Conservation (phyloP, 2,888 invertebrate genomes). For the Rhagium mordax region DNA sequence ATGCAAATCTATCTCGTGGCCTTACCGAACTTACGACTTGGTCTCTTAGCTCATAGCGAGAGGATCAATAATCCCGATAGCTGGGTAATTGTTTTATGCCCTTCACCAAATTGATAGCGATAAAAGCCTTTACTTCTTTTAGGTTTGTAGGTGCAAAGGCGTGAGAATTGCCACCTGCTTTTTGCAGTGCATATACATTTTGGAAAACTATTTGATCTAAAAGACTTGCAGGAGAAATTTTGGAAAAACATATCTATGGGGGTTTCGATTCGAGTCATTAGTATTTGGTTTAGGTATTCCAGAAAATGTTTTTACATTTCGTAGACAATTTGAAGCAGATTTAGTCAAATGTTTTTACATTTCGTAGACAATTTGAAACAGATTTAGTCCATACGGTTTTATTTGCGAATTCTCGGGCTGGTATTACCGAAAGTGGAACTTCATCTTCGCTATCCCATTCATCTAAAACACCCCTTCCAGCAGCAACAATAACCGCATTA, state of each 20-base stretch:
- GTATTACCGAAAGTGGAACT: neutral
- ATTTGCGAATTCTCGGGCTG: neutral
- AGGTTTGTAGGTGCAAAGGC: constrained; percentile 36
- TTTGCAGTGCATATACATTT: constrained; percentile 34
- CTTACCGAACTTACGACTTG: constrained; percentile 16
- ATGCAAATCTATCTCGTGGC: neutral
- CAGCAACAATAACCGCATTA: neutral
- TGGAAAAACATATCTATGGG: constrained; percentile 25
- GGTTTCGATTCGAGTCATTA: constrained; percentile 14
- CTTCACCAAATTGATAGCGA: constrained; percentile 55
- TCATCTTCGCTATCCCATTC: constrained; percentile 1
- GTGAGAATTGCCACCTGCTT: constrained; percentile 14
- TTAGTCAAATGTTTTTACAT: constrained; percentile 15
- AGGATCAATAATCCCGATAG: constrained; percentile 53
- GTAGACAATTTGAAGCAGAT: neutral
- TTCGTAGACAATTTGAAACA: neutral
- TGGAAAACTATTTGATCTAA: constrained; percentile 16
- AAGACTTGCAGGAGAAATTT: constrained; percentile 18
- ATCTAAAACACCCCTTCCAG: neutral
- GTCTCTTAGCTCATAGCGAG: constrained; percentile 15
- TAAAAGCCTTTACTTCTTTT: constrained; percentile 48
- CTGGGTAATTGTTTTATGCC: constrained; percentile 51
- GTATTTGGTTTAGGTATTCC: constrained; percentile 6
- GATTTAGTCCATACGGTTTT: constrained; percentile 2
- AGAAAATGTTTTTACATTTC: constrained; percentile 17